Percentiles rank a stretch among this genome's conserved stretches.
Conservation (phyloP, 1,140 invertebrate genomes). For the Rhizoglyphus robini region DNA sequence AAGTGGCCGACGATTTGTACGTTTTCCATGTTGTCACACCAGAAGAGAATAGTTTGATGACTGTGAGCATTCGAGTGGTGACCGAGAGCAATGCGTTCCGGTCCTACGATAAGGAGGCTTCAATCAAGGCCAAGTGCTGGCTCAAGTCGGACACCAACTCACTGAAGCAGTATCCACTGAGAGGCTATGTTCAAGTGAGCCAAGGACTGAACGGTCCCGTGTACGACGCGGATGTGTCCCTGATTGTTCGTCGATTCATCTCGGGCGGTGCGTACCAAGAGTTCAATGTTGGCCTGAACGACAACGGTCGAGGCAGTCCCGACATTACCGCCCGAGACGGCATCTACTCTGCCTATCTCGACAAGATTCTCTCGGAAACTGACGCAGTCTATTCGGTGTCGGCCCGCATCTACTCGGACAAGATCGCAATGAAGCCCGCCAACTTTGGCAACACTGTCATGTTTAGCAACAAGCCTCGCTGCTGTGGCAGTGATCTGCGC, state of each 20-base stretch:
- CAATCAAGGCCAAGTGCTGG: slow-evolving; percentile 8
- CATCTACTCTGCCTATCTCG: slow-evolving; percentile 24
- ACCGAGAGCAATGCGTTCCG: neutral
- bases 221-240: neutral
- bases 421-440: neutral
- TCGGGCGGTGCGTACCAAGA: neutral
- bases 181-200: slow-evolving; percentile 9
- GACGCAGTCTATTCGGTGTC: neutral
- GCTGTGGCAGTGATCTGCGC: slow-evolving; percentile 15
- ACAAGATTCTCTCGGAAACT: neutral
- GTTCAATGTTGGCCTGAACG: neutral
- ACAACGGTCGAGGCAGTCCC: slow-evolving; percentile 20
- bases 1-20: neutral
- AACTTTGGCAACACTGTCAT: slow-evolving; percentile 15
- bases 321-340: slow-evolving; percentile 23
- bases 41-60: neutral
- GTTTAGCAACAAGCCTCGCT: neutral
- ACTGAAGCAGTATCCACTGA: neutral
- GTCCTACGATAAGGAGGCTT: neutral
- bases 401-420: neutral
- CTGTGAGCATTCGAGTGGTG: neutral
- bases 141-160: neutral
- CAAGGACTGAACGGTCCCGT: neutral
- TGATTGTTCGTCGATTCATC: neutral
- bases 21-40: neutral